These are phyloP conservation scores for Chymomyza amoena DNA, from an alignment of 2,888 invertebrate species.

Conservation along the genomic window DNA sequence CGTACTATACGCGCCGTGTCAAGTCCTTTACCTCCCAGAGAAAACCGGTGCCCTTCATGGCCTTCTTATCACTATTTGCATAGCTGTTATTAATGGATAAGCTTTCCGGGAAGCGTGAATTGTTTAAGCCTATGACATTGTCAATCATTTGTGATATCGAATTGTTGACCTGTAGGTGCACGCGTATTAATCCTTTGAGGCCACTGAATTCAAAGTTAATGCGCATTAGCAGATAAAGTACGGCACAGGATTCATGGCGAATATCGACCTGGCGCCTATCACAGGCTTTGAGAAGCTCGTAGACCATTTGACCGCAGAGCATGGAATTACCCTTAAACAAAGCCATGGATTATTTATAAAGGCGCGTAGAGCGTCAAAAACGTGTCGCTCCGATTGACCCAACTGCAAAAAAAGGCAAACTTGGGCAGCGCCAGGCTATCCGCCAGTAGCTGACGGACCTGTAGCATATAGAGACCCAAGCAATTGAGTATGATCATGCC, in stretches of 20 bases:
- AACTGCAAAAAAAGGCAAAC: constrained; percentile 91
- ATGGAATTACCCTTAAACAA: constrained; percentile 91
- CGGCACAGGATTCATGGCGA: constrained; percentile 93
- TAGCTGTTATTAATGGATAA: constrained; percentile 95
- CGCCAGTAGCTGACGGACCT: constrained; percentile 82
- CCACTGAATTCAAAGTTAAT: constrained; percentile 95
- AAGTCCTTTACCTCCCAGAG: constrained; percentile 95
- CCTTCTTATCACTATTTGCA: constrained; percentile 94
- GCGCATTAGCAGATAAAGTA: constrained; percentile 94
- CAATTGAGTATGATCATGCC: constrained; percentile 93
- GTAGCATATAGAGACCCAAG: constrained; percentile 90
- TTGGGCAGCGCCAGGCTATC: constrained; percentile 88
- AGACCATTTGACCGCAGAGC: constrained; percentile 89
- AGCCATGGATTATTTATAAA: constrained; percentile 92
- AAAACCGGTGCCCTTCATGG: constrained; percentile 95
- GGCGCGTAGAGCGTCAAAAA: constrained; percentile 93
- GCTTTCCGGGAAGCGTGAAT: constrained; percentile 96
- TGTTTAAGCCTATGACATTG: constrained; percentile 92
- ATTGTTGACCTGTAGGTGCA: constrained; percentile 96
- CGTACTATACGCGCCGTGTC: constrained; percentile 92
- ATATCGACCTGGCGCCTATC: constrained; percentile 91
- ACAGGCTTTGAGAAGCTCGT: constrained; percentile 89
- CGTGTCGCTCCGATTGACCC: constrained; percentile 94
- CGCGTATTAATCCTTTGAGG: constrained; percentile 90
- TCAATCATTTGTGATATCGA: constrained; percentile 96